Evolutionary conservation across 30 jellyfish, hydroid and myxozoan genomes (phyloP).

Genomic region (Cassiopea andromeda): DNA sequence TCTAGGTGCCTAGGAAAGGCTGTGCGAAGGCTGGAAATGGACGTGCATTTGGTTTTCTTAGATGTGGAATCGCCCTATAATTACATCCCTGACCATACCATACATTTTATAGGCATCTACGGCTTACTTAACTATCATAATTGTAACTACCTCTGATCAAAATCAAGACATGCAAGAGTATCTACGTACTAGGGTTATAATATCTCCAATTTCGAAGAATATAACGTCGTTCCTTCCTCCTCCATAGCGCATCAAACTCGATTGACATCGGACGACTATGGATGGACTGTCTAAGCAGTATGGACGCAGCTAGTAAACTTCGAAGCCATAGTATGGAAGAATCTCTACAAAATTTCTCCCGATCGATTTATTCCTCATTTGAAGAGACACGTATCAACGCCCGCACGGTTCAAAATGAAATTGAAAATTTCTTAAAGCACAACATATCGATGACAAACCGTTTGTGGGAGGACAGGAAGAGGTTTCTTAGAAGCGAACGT

Average conservation of each 20-base stretch:
- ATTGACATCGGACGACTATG: slow-evolving; percentile 80
- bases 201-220: background rate
- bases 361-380: slow-evolving; percentile 56
- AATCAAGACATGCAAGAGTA: too few relatives aligned
- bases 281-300: slow-evolving; percentile 87
- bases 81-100: too few relatives aligned
- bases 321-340: slow-evolving; percentile 54
- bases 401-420: slow-evolving; percentile 37
- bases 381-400: slow-evolving; percentile 77
- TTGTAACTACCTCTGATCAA: too few relatives aligned
- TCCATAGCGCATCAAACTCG: slow-evolving; percentile 48
- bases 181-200: background rate
- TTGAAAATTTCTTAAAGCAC: slow-evolving; percentile 48
- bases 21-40: too few relatives aligned
- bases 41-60: too few relatives aligned
- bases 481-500: slow-evolving; percentile 80
- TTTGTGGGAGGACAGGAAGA: slow-evolving; percentile 82
- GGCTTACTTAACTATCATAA: too few relatives aligned
- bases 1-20: too few relatives aligned
- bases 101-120: too few relatives aligned
- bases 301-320: slow-evolving; percentile 69
- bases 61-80: too few relatives aligned
- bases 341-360: slow-evolving; percentile 80
- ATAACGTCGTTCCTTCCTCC: background rate
- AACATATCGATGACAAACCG: slow-evolving; percentile 67